Evolutionary conservation across 2,888 invertebrate genomes (phyloP).

Genomic region (Odontocerum albicorne): DNA sequence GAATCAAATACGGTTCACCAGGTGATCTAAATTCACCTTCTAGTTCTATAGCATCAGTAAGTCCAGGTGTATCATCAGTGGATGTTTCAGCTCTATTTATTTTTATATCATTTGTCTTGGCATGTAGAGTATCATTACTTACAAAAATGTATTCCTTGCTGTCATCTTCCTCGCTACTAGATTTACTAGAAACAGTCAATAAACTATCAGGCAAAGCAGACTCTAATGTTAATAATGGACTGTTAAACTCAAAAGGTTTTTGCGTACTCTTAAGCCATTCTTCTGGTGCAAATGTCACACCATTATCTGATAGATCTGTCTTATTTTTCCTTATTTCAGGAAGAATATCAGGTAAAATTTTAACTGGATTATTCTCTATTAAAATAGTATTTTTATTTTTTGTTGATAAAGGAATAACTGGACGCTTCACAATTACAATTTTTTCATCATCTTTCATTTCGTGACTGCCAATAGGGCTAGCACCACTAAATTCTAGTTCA

Average conservation of each 20-base stretch:
- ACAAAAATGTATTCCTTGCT: constrained; percentile 33
- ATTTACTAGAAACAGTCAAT: constrained; percentile 25
- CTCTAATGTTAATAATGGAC: constrained; percentile 25
- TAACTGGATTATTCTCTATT: constrained; percentile 34
- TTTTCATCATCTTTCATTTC: constrained; percentile 29
- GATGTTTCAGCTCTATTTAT: constrained; percentile 13
- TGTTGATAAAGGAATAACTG: constrained; percentile 21
- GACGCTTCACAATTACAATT: constrained; percentile 25
- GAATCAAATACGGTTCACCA: constrained; percentile 30
- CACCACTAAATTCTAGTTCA: constrained; percentile 31
- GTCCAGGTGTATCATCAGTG: constrained; percentile 15
- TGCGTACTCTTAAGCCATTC: constrained; percentile 42
- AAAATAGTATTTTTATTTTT: constrained; percentile 33
- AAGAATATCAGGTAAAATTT: constrained; percentile 43
- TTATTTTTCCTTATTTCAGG: constrained; percentile 41
- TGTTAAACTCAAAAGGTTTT: constrained; percentile 25
- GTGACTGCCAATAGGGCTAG: constrained; percentile 15
- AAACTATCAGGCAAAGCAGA: constrained; percentile 35
- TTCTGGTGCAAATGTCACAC: constrained; percentile 38
- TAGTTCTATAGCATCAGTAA: constrained; percentile 17
- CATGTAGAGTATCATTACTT: constrained; percentile 18
- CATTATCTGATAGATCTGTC: constrained; percentile 19
- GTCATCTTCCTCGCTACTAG: constrained; percentile 32
- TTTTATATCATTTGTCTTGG: background rate
- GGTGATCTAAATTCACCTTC: constrained; percentile 30